phyloP scores from a whole-genome alignment of 2,113 vertebrate species.

The Cheirogaleus medius region DNA sequence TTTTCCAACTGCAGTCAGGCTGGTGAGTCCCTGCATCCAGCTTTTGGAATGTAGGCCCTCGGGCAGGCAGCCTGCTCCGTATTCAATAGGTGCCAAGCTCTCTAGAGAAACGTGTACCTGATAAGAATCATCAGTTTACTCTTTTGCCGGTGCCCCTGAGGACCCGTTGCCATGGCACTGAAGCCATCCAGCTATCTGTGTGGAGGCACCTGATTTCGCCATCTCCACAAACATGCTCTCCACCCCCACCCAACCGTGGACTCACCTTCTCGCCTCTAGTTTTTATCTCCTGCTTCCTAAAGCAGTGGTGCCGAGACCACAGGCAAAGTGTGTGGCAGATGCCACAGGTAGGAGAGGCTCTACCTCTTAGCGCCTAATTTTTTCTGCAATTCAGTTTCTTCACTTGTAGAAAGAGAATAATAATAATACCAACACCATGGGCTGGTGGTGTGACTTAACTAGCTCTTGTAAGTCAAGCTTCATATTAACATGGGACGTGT shows the following conservation, averaged over 20 bases:
- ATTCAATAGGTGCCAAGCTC: rapidly evolving
- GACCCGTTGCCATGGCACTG: rapidly evolving
- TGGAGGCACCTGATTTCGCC: background rate
- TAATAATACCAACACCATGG: rapidly evolving
- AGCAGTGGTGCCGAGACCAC: background rate
- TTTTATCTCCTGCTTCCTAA: background rate
- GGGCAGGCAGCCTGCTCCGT: background rate
- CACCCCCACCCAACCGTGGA: background rate
- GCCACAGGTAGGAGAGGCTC: background rate
- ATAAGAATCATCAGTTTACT: background rate
- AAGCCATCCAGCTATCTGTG: background rate
- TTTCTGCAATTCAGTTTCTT: background rate
- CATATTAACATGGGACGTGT: rapidly evolving
- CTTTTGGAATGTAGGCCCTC: background rate
- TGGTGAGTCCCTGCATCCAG: rapidly evolving
- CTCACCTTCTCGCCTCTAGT: background rate
- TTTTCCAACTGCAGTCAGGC: background rate
- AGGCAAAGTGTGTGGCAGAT: background rate
- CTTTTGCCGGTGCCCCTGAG: background rate
- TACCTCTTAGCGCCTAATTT: rapidly evolving
- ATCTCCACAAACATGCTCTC: background rate
- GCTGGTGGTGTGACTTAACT: background rate
- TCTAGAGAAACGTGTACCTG: background rate
- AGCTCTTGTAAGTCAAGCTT: background rate
- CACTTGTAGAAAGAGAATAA: background rate